A percentile compares a stretch with the other conserved stretches of the same genome.
Conservation (phyloP, 1,140 invertebrate species). For the Drosophila miranda region DNA sequence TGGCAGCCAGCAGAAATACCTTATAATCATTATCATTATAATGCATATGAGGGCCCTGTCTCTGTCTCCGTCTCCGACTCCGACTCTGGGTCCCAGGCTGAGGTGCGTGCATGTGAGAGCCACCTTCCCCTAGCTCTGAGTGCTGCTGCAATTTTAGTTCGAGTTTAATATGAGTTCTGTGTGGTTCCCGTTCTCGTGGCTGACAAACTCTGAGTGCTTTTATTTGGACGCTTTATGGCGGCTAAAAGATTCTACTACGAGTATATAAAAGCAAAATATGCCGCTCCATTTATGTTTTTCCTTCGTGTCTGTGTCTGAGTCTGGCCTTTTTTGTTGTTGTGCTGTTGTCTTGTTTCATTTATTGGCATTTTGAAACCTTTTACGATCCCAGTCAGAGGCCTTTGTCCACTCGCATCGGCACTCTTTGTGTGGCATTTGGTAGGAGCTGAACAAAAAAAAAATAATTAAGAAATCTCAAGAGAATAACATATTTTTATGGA, state of each 20-base stretch:
- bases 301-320: conserved; percentile 1
- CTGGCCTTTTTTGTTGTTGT: conserved; percentile 1
- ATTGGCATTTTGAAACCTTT: conserved; percentile 64
- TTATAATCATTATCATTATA: conserved; percentile 27
- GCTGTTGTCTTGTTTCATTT: conserved; percentile 40
- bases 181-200: conserved; percentile 43
- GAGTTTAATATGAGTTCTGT: conserved; percentile 66
- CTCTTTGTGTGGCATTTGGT: conserved; percentile 42
- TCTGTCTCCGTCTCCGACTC: background rate
- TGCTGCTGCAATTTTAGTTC: conserved; percentile 69
- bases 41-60: conserved; percentile 57
- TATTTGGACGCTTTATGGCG: conserved; percentile 72
- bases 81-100: background rate
- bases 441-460: conserved; percentile 18
- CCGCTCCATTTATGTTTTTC: conserved; percentile 63
- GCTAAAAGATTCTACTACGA: conserved; percentile 38
- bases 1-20: conserved; percentile 32
- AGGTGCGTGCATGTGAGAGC: conserved; percentile 30
- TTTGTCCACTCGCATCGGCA: conserved; percentile 16
- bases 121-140: conserved; percentile 40
- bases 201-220: conserved; percentile 79
- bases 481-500: conserved; percentile 39
- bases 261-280: conserved; percentile 66
- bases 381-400: conserved; percentile 34
- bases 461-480: conserved; percentile 38